Conservation (phyloP, 2,888 invertebrate species). For the Hydroisotoma schaefferi region DNA sequence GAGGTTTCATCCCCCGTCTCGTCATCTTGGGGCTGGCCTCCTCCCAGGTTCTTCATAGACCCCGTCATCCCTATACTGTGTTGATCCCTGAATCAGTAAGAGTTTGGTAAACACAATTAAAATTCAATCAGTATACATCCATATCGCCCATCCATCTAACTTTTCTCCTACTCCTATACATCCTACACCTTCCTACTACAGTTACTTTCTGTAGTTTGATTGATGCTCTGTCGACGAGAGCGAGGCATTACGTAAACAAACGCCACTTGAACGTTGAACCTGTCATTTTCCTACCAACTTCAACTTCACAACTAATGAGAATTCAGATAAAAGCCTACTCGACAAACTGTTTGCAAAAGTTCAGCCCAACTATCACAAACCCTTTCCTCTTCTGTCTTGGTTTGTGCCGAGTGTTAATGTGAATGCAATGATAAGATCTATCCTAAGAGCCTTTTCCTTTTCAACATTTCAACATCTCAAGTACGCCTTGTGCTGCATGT, state of each 20-base stretch:
- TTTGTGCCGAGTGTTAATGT: constrained; percentile 12
- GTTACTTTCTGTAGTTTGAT: no score
- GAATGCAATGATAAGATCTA: constrained; percentile 10
- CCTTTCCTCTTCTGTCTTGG: not conserved
- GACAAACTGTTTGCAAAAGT: not conserved
- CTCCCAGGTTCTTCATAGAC: constrained; percentile 47
- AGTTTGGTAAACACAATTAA: constrained; percentile 3
- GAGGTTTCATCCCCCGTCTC: constrained; percentile 64
- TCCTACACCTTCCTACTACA: not conserved
- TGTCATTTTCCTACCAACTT: not conserved
- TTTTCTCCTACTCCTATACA: not conserved
- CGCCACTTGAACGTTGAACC: not conserved
- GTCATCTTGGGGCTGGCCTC: constrained; percentile 40
- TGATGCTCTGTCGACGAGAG: constrained; percentile 4
- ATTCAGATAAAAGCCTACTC: not conserved
- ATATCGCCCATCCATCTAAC: no score
- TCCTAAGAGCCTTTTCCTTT: not conserved
- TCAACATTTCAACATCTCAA: not conserved
- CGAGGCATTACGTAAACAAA: constrained; percentile 6
- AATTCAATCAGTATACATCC: constrained; percentile 12
- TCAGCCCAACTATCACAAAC: not conserved
- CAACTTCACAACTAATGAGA: constrained; percentile 5
- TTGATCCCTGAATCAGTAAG: constrained; percentile 41
- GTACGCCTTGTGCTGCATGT: no score
- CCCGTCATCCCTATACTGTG: constrained; percentile 48